A percentile compares a stretch with the other conserved stretches of the same genome.
phyloP scores from a whole-genome alignment of 2,888 invertebrate genomes.

The Anoncus sp. region DNA sequence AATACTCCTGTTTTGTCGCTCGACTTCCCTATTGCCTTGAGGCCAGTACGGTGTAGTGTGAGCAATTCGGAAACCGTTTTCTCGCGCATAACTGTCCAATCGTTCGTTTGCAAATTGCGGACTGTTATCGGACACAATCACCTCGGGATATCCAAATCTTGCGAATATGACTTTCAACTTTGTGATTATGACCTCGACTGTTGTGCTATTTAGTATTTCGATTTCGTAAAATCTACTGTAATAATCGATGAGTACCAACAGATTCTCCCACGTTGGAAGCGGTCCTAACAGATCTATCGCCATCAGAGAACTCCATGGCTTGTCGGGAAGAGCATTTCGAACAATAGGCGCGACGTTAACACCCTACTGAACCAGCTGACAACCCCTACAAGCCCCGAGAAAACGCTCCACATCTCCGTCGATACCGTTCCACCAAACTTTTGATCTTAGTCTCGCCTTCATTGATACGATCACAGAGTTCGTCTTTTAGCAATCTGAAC shows the following conservation, averaged over 20 bases:
- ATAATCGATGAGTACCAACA: constrained; percentile 65
- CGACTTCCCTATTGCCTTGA: constrained; percentile 60
- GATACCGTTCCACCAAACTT: constrained; percentile 68
- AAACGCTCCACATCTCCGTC: constrained; percentile 64
- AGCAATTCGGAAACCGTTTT: neutral
- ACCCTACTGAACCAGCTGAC: constrained; percentile 58
- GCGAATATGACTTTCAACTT: constrained; percentile 13
- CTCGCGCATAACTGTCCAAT: neutral
- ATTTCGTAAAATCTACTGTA: constrained; percentile 60
- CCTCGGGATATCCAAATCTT: neutral
- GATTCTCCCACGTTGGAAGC: constrained; percentile 54
- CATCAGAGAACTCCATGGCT: constrained; percentile 57
- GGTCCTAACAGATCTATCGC: constrained; percentile 66
- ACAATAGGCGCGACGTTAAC: constrained; percentile 58
- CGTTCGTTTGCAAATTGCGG: neutral
- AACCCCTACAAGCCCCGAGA: constrained; percentile 63
- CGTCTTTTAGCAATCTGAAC: constrained; percentile 4
- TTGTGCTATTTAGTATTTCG: constrained; percentile 3
- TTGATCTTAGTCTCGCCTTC: constrained; percentile 62
- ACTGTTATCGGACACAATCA: constrained; percentile 13
- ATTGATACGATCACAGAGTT: constrained; percentile 57
- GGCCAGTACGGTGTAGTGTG: constrained; percentile 54
- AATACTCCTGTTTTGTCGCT: constrained; percentile 62
- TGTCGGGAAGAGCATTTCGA: constrained; percentile 47
- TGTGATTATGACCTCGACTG: neutral